These are phyloP conservation scores for Seriola aureovittata DNA, from an alignment of 2,113 vertebrate genomes.

Conservation along the genomic window DNA sequence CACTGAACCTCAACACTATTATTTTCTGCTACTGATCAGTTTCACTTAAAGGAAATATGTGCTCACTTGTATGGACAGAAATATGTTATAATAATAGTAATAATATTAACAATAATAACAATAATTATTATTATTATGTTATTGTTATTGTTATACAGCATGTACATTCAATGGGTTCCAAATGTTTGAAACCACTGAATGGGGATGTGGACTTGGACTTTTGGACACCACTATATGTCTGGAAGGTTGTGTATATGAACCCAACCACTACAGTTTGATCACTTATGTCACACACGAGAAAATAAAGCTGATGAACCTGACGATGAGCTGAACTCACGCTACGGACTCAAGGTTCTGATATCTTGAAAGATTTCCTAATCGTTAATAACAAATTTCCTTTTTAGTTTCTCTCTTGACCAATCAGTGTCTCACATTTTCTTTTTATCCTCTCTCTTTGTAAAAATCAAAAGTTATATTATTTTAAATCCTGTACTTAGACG, in stretches of 20 bases:
- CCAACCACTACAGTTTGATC: no score
- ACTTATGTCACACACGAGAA: no score
- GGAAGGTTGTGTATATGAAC: no score
- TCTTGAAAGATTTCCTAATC: no score
- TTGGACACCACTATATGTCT: background rate
- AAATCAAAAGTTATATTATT: background rate
- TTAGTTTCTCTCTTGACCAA: background rate
- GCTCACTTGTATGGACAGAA: background rate
- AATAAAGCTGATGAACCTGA: background rate
- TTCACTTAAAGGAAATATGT: background rate
- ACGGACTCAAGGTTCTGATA: no score
- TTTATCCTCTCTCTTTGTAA: background rate
- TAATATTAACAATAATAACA: no score
- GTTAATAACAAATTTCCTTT: background rate
- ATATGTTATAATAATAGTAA: background rate
- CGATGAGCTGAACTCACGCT: background rate
- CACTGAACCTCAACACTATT: background rate
- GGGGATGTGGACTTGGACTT: no score
- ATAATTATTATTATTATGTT: no score
- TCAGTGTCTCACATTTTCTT: no score
- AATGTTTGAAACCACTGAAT: no score
- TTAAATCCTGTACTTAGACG: background rate
- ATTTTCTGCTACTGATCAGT: conserved; percentile 7
- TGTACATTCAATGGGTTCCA: no score
- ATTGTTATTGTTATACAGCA: no score